These are phyloP conservation scores for Bucorvus abyssinicus DNA, from an alignment of 2,797 vertebrate genomes.

Conservation along the genomic window DNA sequence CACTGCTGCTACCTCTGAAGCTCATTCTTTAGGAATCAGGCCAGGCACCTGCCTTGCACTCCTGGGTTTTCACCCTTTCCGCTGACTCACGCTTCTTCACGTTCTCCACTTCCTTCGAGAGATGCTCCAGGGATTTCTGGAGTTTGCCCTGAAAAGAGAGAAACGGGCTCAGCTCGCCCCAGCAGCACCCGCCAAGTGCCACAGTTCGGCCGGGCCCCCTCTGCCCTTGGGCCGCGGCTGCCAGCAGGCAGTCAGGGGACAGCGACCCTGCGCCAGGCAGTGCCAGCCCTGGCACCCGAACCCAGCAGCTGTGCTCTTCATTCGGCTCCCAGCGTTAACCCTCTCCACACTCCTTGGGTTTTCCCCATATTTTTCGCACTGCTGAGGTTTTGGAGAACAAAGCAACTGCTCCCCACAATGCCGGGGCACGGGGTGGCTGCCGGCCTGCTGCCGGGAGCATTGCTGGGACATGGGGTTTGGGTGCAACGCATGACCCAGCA, in stretches of 20 bases:
- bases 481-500: not conserved
- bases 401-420: fast-evolving
- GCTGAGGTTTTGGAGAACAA: not conserved
- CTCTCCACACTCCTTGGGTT: fast-evolving
- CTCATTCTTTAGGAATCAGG: not conserved
- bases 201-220: not conserved
- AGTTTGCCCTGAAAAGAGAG: constrained; percentile 45
- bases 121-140: constrained; percentile 37
- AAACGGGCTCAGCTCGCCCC: not conserved
- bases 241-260: not conserved
- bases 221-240: not conserved
- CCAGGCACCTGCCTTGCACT: constrained; percentile 62
- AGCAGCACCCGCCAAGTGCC: fast-evolving
- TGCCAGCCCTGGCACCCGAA: not conserved
- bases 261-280: not conserved
- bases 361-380: not conserved
- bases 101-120: constrained; percentile 10
- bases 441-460: fast-evolving
- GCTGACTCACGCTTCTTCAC: not conserved
- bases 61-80: constrained; percentile 49
- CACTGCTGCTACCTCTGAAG: not conserved
- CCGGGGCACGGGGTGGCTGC: fast-evolving
- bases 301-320: constrained; percentile 25
- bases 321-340: not conserved
- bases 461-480: not conserved